phyloP scores from a whole-genome alignment of 2,888 invertebrate species.

The Apotomis turbidana region DNA sequence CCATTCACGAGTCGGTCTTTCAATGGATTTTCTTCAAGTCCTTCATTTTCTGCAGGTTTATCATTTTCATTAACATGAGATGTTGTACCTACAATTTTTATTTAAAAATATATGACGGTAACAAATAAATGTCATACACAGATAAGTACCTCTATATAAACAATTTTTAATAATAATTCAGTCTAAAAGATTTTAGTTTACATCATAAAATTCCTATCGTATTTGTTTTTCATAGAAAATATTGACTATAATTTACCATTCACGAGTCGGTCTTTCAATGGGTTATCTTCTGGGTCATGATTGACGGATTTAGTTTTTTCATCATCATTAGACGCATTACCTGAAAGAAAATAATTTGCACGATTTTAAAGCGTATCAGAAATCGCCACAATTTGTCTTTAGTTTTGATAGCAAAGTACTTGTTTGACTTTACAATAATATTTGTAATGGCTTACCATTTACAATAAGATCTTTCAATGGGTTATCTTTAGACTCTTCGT shows the following conservation, averaged over 20 bases:
- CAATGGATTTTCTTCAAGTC: background rate
- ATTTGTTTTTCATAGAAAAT: too few relatives aligned
- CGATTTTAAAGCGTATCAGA: too few relatives aligned
- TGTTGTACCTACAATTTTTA: background rate
- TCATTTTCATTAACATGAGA: background rate
- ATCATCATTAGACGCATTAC: background rate
- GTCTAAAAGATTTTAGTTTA: too few relatives aligned
- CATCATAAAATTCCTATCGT: too few relatives aligned
- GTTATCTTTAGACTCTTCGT: background rate
- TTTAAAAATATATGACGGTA: too few relatives aligned
- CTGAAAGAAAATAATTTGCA: background rate
- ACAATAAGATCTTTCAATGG: constrained; percentile 1
- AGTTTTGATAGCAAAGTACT: too few relatives aligned
- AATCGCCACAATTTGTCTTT: too few relatives aligned
- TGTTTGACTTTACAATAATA: too few relatives aligned
- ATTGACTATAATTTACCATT: background rate
- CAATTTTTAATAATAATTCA: too few relatives aligned
- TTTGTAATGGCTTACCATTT: too few relatives aligned
- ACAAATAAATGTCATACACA: too few relatives aligned
- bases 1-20: constrained; percentile 1
- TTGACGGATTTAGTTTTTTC: background rate
- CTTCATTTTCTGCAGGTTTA: background rate
- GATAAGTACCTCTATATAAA: too few relatives aligned
- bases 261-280: background rate
- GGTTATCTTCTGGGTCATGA: background rate